Evolutionary conservation across 2,113 vertebrate species (phyloP).

Genomic region (Eublepharis macularius): DNA sequence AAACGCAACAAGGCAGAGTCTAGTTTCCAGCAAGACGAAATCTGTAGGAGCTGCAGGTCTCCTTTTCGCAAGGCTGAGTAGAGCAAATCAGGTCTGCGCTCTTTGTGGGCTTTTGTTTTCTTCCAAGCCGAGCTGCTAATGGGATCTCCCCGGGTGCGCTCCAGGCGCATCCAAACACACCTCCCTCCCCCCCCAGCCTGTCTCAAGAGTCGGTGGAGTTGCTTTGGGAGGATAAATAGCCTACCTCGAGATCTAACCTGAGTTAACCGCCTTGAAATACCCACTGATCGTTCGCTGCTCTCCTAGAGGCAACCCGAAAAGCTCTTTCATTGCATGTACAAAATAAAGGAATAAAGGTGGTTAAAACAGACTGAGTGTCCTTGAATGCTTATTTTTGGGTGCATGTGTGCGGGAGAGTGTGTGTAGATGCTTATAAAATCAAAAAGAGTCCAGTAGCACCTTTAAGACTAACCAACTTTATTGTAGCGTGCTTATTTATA

Average conservation of each 20-base stretch:
- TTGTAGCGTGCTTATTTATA: too few relatives aligned
- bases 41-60: constrained; percentile 66
- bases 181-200: constrained; percentile 16
- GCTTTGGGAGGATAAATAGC: constrained; percentile 31
- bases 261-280: constrained; percentile 31
- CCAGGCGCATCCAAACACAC: constrained; percentile 54
- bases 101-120: constrained; percentile 23
- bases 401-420: too few relatives aligned
- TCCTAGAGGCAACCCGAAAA: not conserved
- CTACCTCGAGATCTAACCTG: not conserved
- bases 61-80: constrained; percentile 30
- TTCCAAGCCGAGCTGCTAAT: constrained; percentile 5
- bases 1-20: not conserved
- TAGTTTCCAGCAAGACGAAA: constrained; percentile 35
- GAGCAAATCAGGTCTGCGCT: constrained; percentile 49
- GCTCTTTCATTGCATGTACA: not conserved
- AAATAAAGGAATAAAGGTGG: constrained; percentile 15
- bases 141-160: constrained; percentile 44
- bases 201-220: not conserved
- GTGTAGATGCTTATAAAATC: too few relatives aligned
- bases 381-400: not conserved
- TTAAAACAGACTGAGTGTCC: not conserved
- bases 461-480: too few relatives aligned
- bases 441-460: too few relatives aligned
- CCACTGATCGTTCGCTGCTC: not conserved